Percentiles rank a stretch among this genome's conserved stretches.
Evolutionary conservation across 2,113 vertebrate genomes (phyloP).

Genomic region (Notarius lentiginosus): DNA sequence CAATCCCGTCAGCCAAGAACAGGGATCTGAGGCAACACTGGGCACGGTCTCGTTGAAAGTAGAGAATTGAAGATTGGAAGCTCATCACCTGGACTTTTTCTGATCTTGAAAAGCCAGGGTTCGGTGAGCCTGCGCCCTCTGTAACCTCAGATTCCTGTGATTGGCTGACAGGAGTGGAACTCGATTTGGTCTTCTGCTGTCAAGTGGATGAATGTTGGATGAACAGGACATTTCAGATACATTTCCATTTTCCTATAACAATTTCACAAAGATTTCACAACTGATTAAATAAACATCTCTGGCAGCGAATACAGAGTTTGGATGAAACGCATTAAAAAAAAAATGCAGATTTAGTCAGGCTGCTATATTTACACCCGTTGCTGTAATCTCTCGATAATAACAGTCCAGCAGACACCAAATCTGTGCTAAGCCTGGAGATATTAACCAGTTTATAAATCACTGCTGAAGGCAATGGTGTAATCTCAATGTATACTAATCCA

Average conservation of each 20-base stretch:
- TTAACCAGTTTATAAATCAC: conserved; percentile 31
- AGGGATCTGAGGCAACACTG: too few species aligned
- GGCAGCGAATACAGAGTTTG: not conserved
- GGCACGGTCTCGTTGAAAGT: too few species aligned
- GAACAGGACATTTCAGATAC: not conserved
- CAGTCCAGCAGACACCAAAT: conserved; percentile 9
- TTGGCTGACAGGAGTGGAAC: not conserved
- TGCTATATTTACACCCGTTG: conserved; percentile 20
- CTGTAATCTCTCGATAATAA: conserved; percentile 6
- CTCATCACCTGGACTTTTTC: too few species aligned
- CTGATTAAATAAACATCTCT: not conserved
- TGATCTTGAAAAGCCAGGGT: too few species aligned
- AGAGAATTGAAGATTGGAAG: too few species aligned
- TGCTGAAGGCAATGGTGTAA: conserved; percentile 25
- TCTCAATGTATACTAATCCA: conserved; percentile 14
- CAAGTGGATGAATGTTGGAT: not conserved
- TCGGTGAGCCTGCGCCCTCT: not conserved
- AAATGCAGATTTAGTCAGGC: not conserved
- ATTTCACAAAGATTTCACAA: not conserved
- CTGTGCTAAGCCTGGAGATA: not conserved
- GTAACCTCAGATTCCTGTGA: not conserved
- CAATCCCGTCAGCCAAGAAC: not conserved
- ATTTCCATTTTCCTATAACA: not conserved
- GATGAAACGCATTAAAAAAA: not conserved
- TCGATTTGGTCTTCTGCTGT: not conserved